Evolutionary conservation across 2,113 vertebrate species (phyloP).

Genomic region (Hipposideros armiger): DNA sequence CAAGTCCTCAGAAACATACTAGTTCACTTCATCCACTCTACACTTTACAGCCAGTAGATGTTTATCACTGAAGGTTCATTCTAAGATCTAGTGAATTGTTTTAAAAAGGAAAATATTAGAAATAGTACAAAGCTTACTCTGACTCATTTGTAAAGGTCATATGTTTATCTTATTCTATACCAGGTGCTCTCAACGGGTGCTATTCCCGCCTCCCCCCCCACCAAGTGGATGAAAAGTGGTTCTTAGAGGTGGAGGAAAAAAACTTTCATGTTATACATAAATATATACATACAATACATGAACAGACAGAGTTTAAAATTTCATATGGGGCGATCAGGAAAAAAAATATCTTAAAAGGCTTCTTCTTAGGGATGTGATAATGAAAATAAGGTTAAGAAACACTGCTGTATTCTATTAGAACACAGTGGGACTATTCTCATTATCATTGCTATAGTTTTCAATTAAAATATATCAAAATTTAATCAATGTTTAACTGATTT

Average conservation of each 20-base stretch:
- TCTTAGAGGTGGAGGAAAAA: neutral
- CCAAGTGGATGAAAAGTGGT: neutral
- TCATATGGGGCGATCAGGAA: neutral
- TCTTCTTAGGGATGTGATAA: neutral
- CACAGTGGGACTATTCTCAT: neutral
- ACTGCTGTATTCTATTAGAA: neutral
- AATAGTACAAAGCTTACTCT: neutral
- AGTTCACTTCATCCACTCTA: neutral
- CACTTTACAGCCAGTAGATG: neutral
- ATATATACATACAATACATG: neutral
- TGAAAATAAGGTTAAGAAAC: neutral
- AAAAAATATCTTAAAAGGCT: neutral
- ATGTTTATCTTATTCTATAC: neutral
- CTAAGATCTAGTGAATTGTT: neutral
- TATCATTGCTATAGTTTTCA: neutral
- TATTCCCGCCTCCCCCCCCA: too few species aligned
- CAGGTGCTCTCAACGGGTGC: neutral
- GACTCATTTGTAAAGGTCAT: neutral
- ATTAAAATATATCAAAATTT: constrained; percentile 35
- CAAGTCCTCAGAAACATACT: neutral
- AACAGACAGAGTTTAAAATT: neutral
- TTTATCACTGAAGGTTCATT: neutral
- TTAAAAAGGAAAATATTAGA: neutral
- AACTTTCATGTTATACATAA: neutral
- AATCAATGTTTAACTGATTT: neutral